phyloP scores from a whole-genome alignment of 2,113 vertebrate genomes.

The Rhodinocichla rosea region DNA sequence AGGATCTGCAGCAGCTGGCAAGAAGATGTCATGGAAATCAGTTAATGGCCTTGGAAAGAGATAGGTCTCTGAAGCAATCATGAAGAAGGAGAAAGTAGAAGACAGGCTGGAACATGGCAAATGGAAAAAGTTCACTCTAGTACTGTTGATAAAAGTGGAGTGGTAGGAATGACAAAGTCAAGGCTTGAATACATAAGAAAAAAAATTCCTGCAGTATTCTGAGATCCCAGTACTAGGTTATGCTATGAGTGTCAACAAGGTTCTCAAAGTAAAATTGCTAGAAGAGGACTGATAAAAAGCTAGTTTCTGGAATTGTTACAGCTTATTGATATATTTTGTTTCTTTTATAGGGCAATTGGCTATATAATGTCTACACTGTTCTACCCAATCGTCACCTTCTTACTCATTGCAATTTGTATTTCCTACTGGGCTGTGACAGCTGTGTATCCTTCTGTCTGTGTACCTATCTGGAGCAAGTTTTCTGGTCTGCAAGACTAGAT shows the following conservation, averaged over 20 bases:
- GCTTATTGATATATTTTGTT: constrained; percentile 17
- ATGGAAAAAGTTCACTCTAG: not conserved
- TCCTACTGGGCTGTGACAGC: constrained; percentile 91
- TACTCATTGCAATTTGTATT: constrained; percentile 89
- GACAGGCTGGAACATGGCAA: not conserved
- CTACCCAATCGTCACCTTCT: constrained; percentile 91
- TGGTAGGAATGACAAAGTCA: not conserved
- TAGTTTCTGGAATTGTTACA: not conserved
- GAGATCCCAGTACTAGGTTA: not conserved
- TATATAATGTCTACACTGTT: constrained; percentile 88
- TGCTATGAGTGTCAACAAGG: not conserved
- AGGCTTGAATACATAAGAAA: not conserved
- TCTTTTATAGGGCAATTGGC: constrained; percentile 83
- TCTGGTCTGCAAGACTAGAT: not conserved
- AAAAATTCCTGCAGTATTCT: not conserved
- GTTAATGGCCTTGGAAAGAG: not conserved
- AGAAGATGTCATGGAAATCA: not conserved
- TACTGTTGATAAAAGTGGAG: not conserved
- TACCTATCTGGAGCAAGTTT: not conserved
- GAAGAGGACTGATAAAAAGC: not conserved
- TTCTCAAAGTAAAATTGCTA: not conserved
- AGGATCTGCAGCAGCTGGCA: not conserved
- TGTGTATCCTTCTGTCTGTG: constrained; percentile 86
- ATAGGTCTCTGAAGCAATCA: not conserved
- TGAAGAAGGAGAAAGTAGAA: not conserved